A percentile compares a stretch with the other conserved stretches of the same genome.
These are phyloP conservation scores for Sinocyclocheilus grahami DNA, from an alignment of 2,113 vertebrate species.

Conservation along the genomic window DNA sequence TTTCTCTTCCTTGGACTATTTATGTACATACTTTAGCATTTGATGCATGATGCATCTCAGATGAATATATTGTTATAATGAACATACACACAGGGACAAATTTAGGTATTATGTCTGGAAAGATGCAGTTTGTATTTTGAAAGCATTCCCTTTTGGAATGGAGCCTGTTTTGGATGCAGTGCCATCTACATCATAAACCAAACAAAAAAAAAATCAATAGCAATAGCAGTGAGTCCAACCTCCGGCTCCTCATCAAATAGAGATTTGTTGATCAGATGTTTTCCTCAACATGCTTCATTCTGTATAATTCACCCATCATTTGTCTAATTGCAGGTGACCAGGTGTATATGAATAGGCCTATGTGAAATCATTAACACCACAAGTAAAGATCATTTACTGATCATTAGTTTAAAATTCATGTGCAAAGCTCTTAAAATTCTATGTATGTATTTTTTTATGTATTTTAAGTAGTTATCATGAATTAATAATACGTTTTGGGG, in stretches of 20 bases:
- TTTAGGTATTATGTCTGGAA: neutral
- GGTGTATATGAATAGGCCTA: neutral
- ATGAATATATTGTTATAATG: neutral
- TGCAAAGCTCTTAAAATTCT: neutral
- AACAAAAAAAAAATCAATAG: conserved; percentile 17
- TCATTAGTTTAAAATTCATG: neutral
- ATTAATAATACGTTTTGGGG: neutral
- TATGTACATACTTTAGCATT: conserved; percentile 31
- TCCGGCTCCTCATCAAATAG: conserved; percentile 18
- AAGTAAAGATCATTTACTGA: neutral
- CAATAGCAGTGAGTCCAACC: conserved; percentile 8
- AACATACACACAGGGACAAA: neutral
- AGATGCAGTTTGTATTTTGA: neutral
- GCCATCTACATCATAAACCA: neutral
- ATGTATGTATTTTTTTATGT: neutral
- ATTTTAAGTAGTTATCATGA: neutral
- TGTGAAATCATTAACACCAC: neutral
- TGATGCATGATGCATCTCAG: neutral
- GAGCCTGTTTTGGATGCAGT: conserved; percentile 7
- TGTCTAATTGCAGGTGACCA: neutral
- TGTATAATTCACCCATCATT: conserved; percentile 12
- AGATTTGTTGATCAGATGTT: conserved; percentile 6
- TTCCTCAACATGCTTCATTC: neutral
- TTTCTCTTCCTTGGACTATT: neutral
- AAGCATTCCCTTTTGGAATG: neutral